These are phyloP conservation scores for Poecilia picta DNA, from an alignment of 2,797 vertebrate species.

Conservation along the genomic window DNA sequence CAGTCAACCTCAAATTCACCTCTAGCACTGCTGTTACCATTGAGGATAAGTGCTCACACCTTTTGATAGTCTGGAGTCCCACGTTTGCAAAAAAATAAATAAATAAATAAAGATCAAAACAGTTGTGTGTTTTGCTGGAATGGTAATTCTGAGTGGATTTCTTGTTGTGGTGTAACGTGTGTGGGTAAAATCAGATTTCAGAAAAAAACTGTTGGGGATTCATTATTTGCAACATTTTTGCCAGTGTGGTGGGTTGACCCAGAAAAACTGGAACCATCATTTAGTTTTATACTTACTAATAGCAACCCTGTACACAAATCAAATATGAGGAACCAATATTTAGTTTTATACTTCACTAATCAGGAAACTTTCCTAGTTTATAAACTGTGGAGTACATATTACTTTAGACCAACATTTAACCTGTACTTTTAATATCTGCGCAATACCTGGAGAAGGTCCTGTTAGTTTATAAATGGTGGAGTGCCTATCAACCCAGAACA, in stretches of 20 bases:
- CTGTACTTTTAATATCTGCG: too few relatives aligned
- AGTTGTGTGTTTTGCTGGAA: neutral
- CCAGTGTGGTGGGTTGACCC: slow-evolving; percentile 14
- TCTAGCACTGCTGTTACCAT: neutral
- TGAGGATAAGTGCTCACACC: neutral
- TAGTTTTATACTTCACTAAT: too few relatives aligned
- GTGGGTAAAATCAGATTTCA: neutral
- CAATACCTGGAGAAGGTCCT: too few relatives aligned
- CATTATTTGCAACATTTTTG: neutral
- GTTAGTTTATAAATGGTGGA: too few relatives aligned
- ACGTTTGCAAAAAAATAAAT: neutral
- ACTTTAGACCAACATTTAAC: too few relatives aligned
- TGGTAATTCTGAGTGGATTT: neutral
- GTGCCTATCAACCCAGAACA: too few relatives aligned
- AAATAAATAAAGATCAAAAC: neutral
- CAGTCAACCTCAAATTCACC: neutral
- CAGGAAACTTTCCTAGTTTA: too few relatives aligned
- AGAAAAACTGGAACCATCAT: too few relatives aligned
- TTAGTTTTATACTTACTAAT: too few relatives aligned
- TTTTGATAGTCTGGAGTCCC: neutral
- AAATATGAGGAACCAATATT: too few relatives aligned
- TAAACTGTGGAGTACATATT: too few relatives aligned
- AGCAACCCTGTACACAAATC: too few relatives aligned
- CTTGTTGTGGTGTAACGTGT: neutral
- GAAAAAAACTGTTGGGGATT: neutral